Conservation (phyloP, 2,113 vertebrate genomes). For the Laterallus jamaicensis region DNA sequence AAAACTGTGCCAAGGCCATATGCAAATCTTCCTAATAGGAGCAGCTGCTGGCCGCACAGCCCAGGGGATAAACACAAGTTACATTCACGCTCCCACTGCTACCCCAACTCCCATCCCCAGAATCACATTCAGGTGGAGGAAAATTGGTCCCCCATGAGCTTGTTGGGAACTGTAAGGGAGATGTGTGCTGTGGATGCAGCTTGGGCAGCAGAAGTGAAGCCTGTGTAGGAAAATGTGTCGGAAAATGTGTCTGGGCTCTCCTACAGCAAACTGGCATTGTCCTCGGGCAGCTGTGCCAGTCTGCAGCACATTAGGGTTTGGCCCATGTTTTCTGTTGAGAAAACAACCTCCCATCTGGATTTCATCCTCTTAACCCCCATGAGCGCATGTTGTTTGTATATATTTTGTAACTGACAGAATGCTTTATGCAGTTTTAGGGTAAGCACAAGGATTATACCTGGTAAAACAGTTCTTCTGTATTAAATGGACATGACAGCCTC, state of each 20-base stretch:
- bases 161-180: not conserved
- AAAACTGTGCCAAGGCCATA: not conserved
- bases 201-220: not conserved
- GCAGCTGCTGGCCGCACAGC: slow-evolving; percentile 50
- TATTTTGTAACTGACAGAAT: not conserved
- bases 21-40: slow-evolving; percentile 18
- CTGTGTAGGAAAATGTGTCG: not conserved
- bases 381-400: slow-evolving; percentile 3
- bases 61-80: slow-evolving; percentile 44
- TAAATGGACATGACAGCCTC: not conserved
- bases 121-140: not conserved
- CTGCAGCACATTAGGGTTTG: slow-evolving; percentile 34
- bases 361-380: not conserved
- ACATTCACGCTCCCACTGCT: not conserved
- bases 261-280: slow-evolving; percentile 10
- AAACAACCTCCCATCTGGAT: slow-evolving; percentile 42
- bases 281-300: not conserved
- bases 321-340: not conserved
- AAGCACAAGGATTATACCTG: not conserved
- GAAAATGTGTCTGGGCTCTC: not conserved
- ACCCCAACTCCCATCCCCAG: not conserved
- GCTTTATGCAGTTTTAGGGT: not conserved
- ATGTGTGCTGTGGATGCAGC: not conserved
- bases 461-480: not conserved
- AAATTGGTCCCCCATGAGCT: fast-evolving